A percentile compares a stretch with the other conserved stretches of the same genome.
These are phyloP conservation scores for Theonella swinhoei DNA, from an alignment of 37 sponge, comb jelly and placozoan genomes.

Conservation along the genomic window DNA sequence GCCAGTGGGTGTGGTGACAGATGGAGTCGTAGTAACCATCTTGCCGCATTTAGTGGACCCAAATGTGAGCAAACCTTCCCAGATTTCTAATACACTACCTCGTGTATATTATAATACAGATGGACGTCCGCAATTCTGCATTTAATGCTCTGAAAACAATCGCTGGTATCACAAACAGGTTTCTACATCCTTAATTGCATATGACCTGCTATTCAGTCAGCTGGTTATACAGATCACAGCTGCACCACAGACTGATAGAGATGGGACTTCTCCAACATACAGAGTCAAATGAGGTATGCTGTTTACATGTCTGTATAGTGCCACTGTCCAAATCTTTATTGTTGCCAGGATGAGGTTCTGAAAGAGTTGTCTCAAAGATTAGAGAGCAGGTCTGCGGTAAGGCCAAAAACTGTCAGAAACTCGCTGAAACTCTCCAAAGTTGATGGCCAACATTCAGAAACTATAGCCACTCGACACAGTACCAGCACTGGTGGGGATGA, in stretches of 20 bases:
- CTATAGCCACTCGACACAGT: too few species aligned
- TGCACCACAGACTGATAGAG: conserved; percentile 24
- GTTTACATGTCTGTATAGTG: too few species aligned
- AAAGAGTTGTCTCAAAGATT: not conserved
- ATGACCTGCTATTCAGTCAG: not conserved
- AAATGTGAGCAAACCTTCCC: too few species aligned
- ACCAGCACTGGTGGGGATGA: not conserved
- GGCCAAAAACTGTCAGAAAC: not conserved
- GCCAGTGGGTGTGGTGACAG: not conserved
- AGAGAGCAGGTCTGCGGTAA: not conserved
- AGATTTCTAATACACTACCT: too few species aligned
- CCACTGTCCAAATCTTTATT: too few species aligned
- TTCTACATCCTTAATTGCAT: not conserved
- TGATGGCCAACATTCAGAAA: not conserved
- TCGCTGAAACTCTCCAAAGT: not conserved
- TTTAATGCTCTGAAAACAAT: conserved; percentile 13
- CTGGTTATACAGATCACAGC: conserved; percentile 11
- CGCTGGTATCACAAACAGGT: conserved; percentile 27
- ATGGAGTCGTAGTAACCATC: not conserved
- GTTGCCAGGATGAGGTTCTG: conserved; percentile 18
- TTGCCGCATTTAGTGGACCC: not conserved
- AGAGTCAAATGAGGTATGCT: not conserved
- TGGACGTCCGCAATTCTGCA: conserved; percentile 17
- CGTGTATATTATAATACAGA: not conserved
- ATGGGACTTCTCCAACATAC: conserved; percentile 22